These are phyloP conservation scores for Desmodus rotundus DNA, from an alignment of 2,113 vertebrate species.

Conservation along the genomic window DNA sequence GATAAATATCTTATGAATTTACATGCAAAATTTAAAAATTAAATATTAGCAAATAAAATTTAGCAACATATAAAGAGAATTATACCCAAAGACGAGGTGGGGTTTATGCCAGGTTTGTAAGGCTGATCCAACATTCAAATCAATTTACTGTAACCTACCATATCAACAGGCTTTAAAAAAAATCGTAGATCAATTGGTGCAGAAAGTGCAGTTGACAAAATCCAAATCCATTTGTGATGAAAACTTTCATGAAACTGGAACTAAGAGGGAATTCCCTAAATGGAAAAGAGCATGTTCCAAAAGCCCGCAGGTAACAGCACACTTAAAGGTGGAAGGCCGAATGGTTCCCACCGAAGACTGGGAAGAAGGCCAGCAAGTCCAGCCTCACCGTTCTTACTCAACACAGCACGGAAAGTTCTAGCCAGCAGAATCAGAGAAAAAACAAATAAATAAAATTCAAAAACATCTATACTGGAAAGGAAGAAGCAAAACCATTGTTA, in stretches of 20 bases:
- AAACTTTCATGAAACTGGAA: background rate
- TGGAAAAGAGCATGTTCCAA: background rate
- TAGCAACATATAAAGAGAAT: background rate
- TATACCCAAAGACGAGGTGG: background rate
- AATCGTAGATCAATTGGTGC: background rate
- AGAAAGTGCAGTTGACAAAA: conserved; percentile 12
- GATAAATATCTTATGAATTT: background rate
- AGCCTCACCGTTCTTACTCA: background rate
- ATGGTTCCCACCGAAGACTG: background rate
- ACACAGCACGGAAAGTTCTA: background rate
- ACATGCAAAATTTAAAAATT: background rate
- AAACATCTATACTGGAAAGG: background rate
- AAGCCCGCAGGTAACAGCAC: background rate
- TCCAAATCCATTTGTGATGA: background rate
- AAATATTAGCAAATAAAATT: background rate
- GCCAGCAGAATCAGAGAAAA: background rate
- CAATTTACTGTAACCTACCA: background rate
- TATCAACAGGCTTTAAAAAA: background rate
- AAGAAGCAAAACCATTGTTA: background rate
- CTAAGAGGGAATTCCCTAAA: background rate
- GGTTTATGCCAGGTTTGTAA: background rate
- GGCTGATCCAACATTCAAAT: background rate
- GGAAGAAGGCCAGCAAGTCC: background rate
- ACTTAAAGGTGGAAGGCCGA: background rate
- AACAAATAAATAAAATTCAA: background rate